Evolutionary conservation across 2,113 vertebrate species (phyloP), one percentile per base, ranked within the genome.

Genomic region (Microcebus murinus): DNA sequence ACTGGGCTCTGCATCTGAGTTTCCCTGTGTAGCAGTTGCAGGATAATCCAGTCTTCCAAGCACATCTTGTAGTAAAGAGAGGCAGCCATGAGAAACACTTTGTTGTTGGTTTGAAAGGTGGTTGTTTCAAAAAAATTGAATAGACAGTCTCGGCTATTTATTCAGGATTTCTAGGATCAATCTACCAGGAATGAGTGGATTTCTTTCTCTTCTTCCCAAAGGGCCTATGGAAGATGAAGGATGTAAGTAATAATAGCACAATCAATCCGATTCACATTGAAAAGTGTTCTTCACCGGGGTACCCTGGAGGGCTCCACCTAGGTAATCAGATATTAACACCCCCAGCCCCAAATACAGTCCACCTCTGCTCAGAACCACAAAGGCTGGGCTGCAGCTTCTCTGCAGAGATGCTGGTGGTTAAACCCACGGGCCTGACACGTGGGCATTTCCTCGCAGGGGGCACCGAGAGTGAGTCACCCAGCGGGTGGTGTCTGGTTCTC

Each of bases 191-290:
- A 92, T 93, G 87, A 97, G 68, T 96, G 79, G 95, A 95, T 97
- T 97, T 52, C 80, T 68, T 98, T 98, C 57, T 94, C 71, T 95
- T 87, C 61, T 95, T 98, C 97, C 97, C 97, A 76, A 96, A 98
- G 94, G 96, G 67, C 50, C 91, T 84, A 31, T 96, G 92, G 92
- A 97, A 97, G 93, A 93, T 95, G 95, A 97, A 97, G 97, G 98
- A 97, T 97, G 45, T 86, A 91, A 88, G 55, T 70, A 94, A 94
- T 97, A 96, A 94, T 97, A 97, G 94, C 91, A 97, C 97, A 98
- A 98, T 98, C 96, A 98, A 97, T 98, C 87, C 96, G 95, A 98
- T 98, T 98, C 98, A 97, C 96, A 96, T 98, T 97, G 97, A 94
- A 97, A 98, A 94, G 57, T 84, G 87, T 98, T 84, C 42, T 97